These are phyloP conservation scores for Zophobas morio DNA, from an alignment of 1,140 invertebrate genomes.

Conservation along the genomic window DNA sequence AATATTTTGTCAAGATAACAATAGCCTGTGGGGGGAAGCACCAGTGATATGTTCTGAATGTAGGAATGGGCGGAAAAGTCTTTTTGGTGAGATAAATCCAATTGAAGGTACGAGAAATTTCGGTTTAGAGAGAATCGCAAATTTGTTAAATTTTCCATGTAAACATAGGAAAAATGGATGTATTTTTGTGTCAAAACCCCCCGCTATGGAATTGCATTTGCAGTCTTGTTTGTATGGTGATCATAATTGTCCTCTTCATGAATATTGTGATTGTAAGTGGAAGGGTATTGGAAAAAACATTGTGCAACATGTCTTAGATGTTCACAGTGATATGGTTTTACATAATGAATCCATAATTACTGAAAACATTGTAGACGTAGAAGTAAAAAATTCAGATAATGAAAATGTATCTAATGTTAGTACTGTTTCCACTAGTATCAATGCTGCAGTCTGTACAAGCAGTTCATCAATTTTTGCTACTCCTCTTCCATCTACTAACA, in stretches of 20 bases:
- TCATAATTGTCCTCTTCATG: constrained; percentile 4
- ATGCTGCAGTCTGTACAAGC: too few relatives aligned
- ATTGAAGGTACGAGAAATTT: constrained; percentile 48
- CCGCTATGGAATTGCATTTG: constrained; percentile 5
- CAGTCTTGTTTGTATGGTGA: background rate
- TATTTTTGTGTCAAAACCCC: constrained; percentile 5
- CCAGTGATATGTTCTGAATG: background rate
- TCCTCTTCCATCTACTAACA: too few relatives aligned
- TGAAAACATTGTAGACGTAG: too few relatives aligned
- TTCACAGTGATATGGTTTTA: background rate
- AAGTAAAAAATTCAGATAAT: too few relatives aligned
- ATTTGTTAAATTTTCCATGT: constrained; percentile 51
- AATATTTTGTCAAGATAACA: background rate
- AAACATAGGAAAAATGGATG: constrained; percentile 21
- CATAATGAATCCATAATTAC: too few relatives aligned
- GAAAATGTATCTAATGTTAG: too few relatives aligned
- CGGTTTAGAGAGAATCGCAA: constrained; percentile 52
- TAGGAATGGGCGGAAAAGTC: background rate
- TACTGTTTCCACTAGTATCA: too few relatives aligned
- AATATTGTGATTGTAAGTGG: constrained; percentile 23
- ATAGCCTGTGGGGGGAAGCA: background rate
- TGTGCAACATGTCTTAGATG: background rate
- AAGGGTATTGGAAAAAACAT: constrained; percentile 5
- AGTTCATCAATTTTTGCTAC: too few relatives aligned
- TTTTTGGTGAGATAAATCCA: background rate